Conservation (phyloP, 2,113 vertebrate genomes). For the Macrotis lagotis region DNA sequence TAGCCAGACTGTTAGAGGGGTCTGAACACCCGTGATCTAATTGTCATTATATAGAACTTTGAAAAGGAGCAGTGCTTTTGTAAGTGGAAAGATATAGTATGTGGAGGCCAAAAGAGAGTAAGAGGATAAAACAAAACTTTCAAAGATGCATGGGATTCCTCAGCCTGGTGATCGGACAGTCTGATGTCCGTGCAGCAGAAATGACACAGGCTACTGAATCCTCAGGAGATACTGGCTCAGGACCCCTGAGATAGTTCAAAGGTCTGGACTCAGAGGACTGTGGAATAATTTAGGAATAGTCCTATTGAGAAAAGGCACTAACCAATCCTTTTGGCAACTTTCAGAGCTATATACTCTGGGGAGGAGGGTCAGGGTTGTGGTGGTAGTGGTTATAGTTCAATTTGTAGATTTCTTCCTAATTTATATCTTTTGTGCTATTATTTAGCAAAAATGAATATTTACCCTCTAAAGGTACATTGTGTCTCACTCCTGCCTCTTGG, state of each 20-base stretch:
- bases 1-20: neutral
- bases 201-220: accelerated
- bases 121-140: neutral
- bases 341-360: neutral
- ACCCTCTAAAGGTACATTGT: slow-evolving; percentile 28
- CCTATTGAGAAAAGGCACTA: neutral
- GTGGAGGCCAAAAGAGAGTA: neutral
- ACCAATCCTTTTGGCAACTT: slow-evolving; percentile 49
- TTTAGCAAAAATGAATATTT: slow-evolving; percentile 40
- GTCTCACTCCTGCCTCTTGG: slow-evolving; percentile 16
- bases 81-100: neutral
- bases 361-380: no score
- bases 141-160: neutral
- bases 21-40: neutral
- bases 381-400: neutral
- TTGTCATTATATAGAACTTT: neutral
- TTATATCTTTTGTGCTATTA: neutral
- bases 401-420: slow-evolving; percentile 22
- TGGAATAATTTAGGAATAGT: slow-evolving; percentile 25
- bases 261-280: neutral
- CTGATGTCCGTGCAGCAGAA: neutral
- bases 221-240: neutral
- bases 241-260: neutral
- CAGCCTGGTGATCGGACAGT: neutral
- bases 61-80: slow-evolving; percentile 24